phyloP scores from a whole-genome alignment of 2,888 invertebrate genomes.

The Exocentrus adspersus region DNA sequence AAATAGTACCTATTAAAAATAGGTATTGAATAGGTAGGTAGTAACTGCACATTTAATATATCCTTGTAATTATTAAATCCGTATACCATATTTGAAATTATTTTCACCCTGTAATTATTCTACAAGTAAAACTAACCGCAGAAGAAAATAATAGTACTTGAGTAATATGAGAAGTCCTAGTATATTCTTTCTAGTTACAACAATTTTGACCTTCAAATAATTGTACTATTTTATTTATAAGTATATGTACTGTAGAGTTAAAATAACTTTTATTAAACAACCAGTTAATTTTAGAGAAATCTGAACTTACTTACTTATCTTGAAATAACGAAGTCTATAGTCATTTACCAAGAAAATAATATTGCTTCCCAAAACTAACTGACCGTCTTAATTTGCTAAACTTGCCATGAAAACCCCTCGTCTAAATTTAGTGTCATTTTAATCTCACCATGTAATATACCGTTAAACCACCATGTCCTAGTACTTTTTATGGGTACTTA shows the following conservation, averaged over 20 bases:
- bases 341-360: too few species aligned
- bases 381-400: background rate
- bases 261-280: too few species aligned
- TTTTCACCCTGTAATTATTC: background rate
- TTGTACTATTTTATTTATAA: constrained; percentile 7
- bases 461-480: background rate
- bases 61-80: too few species aligned
- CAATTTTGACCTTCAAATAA: constrained; percentile 4
- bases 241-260: constrained; percentile 20
- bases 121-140: background rate
- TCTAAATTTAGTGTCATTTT: background rate
- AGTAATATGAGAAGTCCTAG: constrained; percentile 17
- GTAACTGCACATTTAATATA: too few species aligned
- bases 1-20: too few species aligned
- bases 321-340: too few species aligned
- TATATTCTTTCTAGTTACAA: background rate
- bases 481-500: background rate
- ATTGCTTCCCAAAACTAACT: too few species aligned
- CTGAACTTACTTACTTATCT: too few species aligned
- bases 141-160: background rate
- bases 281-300: too few species aligned
- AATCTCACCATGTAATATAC: background rate
- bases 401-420: background rate
- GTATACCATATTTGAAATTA: too few species aligned
- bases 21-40: too few species aligned